These are phyloP conservation scores for Anhinga anhinga DNA, from an alignment of 2,113 vertebrate species.

Conservation along the genomic window DNA sequence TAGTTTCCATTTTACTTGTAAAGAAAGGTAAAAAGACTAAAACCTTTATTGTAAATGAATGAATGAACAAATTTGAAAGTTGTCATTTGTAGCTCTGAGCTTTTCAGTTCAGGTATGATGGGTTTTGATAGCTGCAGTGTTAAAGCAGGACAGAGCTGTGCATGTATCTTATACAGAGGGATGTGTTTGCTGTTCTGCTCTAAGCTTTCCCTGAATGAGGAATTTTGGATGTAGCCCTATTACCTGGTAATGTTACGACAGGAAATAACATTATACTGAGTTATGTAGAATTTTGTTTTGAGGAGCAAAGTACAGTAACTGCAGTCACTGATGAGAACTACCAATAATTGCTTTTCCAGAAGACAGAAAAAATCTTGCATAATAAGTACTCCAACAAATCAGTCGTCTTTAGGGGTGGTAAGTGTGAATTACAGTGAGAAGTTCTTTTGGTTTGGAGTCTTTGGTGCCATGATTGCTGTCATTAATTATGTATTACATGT, in stretches of 20 bases:
- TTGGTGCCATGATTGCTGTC: slow-evolving; percentile 15
- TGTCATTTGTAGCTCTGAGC: neutral
- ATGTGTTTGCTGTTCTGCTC: neutral
- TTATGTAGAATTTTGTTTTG: neutral
- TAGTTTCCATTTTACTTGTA: neutral
- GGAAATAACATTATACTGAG: neutral
- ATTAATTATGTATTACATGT: slow-evolving; percentile 58
- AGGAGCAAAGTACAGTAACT: neutral
- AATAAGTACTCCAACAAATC: neutral
- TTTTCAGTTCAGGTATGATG: neutral
- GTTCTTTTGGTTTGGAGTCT: slow-evolving; percentile 24
- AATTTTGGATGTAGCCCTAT: neutral
- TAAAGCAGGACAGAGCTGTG: neutral
- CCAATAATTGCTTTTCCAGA: neutral
- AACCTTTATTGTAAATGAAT: neutral
- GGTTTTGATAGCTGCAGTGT: neutral
- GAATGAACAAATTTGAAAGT: neutral
- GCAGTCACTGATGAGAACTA: neutral
- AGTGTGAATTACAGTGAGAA: slow-evolving; percentile 21
- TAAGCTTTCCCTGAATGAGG: neutral
- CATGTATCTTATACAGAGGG: neutral
- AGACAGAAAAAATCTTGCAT: neutral
- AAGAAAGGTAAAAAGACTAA: neutral
- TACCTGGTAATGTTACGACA: neutral
- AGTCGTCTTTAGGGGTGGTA: neutral